phyloP scores from a whole-genome alignment of 2,888 invertebrate genomes.

The Noctua comes region DNA sequence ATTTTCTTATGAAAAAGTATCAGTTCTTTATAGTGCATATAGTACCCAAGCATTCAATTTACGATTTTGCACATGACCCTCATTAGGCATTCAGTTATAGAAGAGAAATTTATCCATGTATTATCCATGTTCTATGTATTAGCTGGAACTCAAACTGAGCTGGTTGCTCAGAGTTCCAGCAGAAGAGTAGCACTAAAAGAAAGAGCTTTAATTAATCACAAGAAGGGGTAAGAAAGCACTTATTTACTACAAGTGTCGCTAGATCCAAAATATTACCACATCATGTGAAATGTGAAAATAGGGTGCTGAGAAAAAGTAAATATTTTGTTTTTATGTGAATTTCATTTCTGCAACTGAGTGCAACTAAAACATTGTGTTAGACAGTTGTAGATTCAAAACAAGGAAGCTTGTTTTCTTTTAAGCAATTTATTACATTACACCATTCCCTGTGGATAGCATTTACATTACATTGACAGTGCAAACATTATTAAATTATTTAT shows the following conservation, averaged over 20 bases:
- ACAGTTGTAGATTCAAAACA: constrained; percentile 27
- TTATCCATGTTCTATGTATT: constrained; percentile 12
- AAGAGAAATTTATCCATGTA: constrained; percentile 27
- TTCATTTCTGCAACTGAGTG: constrained; percentile 41
- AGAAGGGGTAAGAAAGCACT: background rate
- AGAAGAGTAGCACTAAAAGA: constrained; percentile 31
- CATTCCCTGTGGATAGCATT: constrained; percentile 37
- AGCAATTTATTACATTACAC: constrained; percentile 48
- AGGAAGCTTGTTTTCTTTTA: constrained; percentile 38
- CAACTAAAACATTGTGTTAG: constrained; percentile 13
- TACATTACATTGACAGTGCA: constrained; percentile 50
- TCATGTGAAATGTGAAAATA: background rate
- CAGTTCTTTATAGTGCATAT: constrained; percentile 15
- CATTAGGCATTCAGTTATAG: constrained; percentile 48
- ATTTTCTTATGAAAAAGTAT: background rate
- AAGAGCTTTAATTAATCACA: constrained; percentile 38
- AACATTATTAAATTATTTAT: constrained; percentile 26
- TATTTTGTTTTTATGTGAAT: background rate
- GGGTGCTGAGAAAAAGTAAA: background rate
- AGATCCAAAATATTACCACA: constrained; percentile 11
- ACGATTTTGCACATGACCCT: constrained; percentile 27
- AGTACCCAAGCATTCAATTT: constrained; percentile 17
- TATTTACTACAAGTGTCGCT: constrained; percentile 5
- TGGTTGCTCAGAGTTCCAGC: constrained; percentile 10
- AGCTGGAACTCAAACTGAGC: constrained; percentile 11